Percentiles rank a stretch among this genome's conserved stretches.
These are phyloP conservation scores for Nyctibius grandis DNA, from an alignment of 2,797 vertebrate species.

Conservation along the genomic window DNA sequence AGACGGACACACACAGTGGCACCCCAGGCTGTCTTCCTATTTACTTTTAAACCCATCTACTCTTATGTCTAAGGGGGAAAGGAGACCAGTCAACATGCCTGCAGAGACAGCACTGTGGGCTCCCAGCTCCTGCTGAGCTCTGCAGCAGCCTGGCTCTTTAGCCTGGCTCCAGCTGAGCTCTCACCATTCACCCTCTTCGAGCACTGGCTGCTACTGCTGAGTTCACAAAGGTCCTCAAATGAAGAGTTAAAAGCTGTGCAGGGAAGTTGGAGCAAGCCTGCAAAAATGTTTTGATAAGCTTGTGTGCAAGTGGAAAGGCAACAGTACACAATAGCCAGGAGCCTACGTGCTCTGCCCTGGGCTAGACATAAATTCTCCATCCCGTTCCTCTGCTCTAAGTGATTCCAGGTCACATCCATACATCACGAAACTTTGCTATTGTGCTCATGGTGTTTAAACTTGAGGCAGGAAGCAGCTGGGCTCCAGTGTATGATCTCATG, in stretches of 20 bases:
- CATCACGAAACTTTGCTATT: conserved; percentile 23
- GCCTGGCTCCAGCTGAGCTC: neutral
- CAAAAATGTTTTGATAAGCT: conserved; percentile 49
- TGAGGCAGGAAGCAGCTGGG: conserved; percentile 53
- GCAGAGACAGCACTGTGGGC: neutral
- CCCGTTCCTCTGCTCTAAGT: neutral
- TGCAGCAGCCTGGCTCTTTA: neutral
- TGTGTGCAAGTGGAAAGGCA: conserved; percentile 21
- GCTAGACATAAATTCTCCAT: conserved; percentile 47
- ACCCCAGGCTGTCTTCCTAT: neutral
- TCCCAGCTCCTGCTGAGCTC: neutral
- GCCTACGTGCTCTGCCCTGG: conserved; percentile 29
- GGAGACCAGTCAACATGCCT: neutral
- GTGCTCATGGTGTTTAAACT: neutral
- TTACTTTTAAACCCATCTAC: conserved; percentile 8
- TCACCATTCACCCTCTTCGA: neutral
- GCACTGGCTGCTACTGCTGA: neutral
- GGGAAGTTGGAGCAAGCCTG: neutral
- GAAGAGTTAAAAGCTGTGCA: conserved; percentile 3
- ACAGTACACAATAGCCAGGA: conserved; percentile 5
- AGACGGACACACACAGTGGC: neutral
- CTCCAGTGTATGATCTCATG: conserved; percentile 13
- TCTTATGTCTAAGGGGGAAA: neutral
- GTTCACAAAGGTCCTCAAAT: neutral
- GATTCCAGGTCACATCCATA: conserved; percentile 54